Conservation (phyloP, 1,140 invertebrate genomes). For the Papilio aristodemus region DNA sequence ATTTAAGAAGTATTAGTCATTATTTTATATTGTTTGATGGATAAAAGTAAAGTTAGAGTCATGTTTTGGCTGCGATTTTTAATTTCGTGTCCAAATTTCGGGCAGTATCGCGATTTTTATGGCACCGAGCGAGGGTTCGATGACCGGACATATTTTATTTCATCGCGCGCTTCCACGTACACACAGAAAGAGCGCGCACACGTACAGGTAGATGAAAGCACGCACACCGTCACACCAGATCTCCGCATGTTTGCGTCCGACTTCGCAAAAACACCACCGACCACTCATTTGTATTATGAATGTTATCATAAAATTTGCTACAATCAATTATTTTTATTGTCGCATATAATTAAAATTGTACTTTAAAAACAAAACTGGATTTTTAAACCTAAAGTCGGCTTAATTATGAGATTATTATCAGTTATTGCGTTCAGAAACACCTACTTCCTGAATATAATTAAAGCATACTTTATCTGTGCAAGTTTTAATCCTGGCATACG, state of each 20-base stretch:
- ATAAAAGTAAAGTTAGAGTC: constrained; percentile 22
- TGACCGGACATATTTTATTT: constrained; percentile 81
- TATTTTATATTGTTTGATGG: constrained; percentile 1
- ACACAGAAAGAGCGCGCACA: constrained; percentile 68
- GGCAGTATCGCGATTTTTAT: constrained; percentile 79
- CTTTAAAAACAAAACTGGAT: constrained; percentile 36
- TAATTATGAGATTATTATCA: constrained; percentile 36
- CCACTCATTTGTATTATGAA: constrained; percentile 67
- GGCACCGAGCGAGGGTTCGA: constrained; percentile 77
- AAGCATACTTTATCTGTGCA: constrained; percentile 36
- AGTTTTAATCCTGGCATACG: constrained; percentile 51
- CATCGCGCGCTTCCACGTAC: constrained; percentile 78
- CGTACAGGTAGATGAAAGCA: constrained; percentile 55
- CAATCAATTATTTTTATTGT: constrained; percentile 60
- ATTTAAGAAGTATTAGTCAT: no score
- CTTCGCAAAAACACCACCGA: constrained; percentile 72
- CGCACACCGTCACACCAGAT: constrained; percentile 62
- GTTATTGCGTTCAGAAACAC: constrained; percentile 26
- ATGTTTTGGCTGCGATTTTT: constrained; percentile 39
- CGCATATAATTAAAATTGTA: constrained; percentile 41
- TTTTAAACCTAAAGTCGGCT: constrained; percentile 20
- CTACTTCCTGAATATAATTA: constrained; percentile 38
- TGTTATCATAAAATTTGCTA: constrained; percentile 60
- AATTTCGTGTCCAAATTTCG: constrained; percentile 71
- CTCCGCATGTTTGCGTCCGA: constrained; percentile 71